phyloP scores from a whole-genome alignment of 2,888 invertebrate species.

The Drosophila kokeensis region DNA sequence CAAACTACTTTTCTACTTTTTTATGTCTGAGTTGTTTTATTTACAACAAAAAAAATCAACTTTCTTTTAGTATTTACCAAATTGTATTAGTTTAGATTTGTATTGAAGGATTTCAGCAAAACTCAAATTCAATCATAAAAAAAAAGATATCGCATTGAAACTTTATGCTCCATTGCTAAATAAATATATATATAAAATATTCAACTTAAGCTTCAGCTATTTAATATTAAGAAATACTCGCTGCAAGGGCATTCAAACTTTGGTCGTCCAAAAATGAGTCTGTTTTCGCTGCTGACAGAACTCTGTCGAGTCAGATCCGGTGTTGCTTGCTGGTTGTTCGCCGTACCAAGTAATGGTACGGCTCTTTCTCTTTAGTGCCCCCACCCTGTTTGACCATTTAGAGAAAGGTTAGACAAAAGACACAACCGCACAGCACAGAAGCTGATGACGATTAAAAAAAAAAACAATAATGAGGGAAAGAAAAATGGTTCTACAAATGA shows the following conservation, averaged over 20 bases:
- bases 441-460: slow-evolving; percentile 41
- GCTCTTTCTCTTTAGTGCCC: not conserved
- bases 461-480: not conserved
- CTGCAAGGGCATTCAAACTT: slow-evolving; percentile 5
- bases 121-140: not conserved
- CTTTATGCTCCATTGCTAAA: not conserved
- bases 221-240: not conserved
- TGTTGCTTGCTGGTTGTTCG: slow-evolving; percentile 1
- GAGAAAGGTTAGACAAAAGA: slow-evolving; percentile 39
- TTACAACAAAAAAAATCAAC: not conserved
- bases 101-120: too few species aligned
- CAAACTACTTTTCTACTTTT: not conserved
- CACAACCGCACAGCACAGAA: slow-evolving; percentile 22
- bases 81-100: not conserved
- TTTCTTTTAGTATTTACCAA: not conserved
- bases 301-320: slow-evolving; percentile 32
- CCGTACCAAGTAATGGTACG: slow-evolving; percentile 12
- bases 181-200: too few species aligned
- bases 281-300: slow-evolving; percentile 22
- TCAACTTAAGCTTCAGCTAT: not conserved
- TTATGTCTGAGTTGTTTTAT: not conserved
- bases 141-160: not conserved
- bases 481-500: slow-evolving; percentile 61
- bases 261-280: not conserved
- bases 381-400: slow-evolving; percentile 22